Base-by-base conservation (phyloP, 2,888 invertebrate species). In the Stratiomys singularior region DNA sequence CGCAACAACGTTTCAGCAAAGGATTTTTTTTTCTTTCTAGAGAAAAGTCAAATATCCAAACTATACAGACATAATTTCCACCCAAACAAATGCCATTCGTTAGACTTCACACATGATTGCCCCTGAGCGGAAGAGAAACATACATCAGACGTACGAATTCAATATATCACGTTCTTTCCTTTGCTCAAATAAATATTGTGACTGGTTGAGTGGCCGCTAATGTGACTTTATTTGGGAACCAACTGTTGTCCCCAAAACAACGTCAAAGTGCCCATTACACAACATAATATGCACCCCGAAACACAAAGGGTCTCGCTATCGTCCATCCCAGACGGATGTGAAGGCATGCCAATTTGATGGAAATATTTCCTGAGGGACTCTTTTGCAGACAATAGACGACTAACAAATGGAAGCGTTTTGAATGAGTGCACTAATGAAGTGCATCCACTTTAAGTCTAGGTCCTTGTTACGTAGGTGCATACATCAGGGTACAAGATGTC, bases 361-460 rank as follows among this genome's bases (percentile, higher is more conserved):
- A n/a, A 72, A 52, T 72, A 72, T 28, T 56, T 72, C 72, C 56
- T 52, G 28, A 27, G 72, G 72, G 71, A 25, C n/a, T 58, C 30
- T 72, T 30, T 28, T 18, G 30, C 52, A 72, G 30, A 72, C 72
- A 52, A 72, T 72, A 15, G 69, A 69, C 69, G 25, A 69, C 69
- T 47, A 69, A 46, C 69, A 69, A 69, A 37, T 58, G 60, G 37
- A 37, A 58, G n/a, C 44, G 15, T 37, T 74, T 74, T 58, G 58
- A 60, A 58, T 74, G 74, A 37, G n/a, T 30, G 58, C 56, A 30
- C 60, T 74, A 58, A 74, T 74, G 74, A 74, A 74, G 74, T 74
- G 58, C 74, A 74, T 56, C 72, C 56, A 74, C 18, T 21, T 28
- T 30, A 21, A 56, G 28, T 25, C 11, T 58, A 15, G 56, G 28